Evolutionary conservation across 2,888 invertebrate genomes (phyloP), one percentile per base, ranked within the genome.

Genomic region (Morpho deidamia): DNA sequence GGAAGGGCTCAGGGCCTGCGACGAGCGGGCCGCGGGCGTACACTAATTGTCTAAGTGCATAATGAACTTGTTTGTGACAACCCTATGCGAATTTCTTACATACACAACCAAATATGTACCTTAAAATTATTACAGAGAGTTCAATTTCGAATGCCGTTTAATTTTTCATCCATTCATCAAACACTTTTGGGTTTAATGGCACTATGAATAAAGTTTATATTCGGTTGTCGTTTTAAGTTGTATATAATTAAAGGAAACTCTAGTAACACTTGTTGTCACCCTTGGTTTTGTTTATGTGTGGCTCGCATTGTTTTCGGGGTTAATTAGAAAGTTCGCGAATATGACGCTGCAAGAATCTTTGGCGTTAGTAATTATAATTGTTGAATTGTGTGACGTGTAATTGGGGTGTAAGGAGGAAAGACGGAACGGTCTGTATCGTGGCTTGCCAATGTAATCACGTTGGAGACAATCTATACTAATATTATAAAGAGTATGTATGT

Each of bases 1-100:
- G 84, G 85, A 83, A 84, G 64, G 70, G 78, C 81, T 71, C 68
- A 73, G 72, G 79, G 82, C 72, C 72, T 72, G 74, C 74, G 76
- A 67, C 69, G 56, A 65, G 66, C 64, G 62, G 66, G 71, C 81
- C 73, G 69, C 74, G 61, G 73, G 84, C 80, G 75, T 85, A 84
- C 87, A 86, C 78, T 87, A 85, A 87, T 87, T 87, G 85, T 86
- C 78, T 86, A 87, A 87, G 87, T 87, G 85, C 76, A 85, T 87
- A 87, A 87, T 84, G 78, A 86, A 84, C 84, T 85, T 85, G 74
- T 85, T 80, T 75, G 74, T 70, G 73, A 72, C 79, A 82, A 72
- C 83, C 82, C 79, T 83, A 71, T 66, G 65, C 64, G 70, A 70
- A 66, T 73, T 72, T 66, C 65, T 59, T 66, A 63, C 23, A 49